Evolutionary conservation across 2,113 vertebrate genomes (phyloP).

Genomic region (Synodontis membranacea): DNA sequence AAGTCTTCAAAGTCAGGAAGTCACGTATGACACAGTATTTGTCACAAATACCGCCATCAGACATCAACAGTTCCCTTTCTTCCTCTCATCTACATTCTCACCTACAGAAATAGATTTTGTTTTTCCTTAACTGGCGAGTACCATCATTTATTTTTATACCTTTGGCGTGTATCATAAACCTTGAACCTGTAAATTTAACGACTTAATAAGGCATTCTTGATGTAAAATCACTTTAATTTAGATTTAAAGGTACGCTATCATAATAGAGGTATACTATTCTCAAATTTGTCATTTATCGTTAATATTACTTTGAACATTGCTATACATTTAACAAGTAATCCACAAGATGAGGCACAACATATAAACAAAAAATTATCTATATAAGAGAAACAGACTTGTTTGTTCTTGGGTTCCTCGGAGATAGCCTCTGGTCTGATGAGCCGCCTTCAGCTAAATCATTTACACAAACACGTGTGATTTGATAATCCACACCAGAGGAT

Average conservation of each 20-base stretch:
- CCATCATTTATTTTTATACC: not conserved
- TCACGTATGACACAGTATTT: not conserved
- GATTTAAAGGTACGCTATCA: not conserved
- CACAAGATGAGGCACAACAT: not conserved
- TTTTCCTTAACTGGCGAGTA: not conserved
- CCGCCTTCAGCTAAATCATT: not conserved
- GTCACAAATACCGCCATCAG: not conserved
- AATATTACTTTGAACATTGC: not conserved
- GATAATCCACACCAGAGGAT: not conserved
- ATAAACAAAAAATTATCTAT: not conserved
- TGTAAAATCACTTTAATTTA: not conserved
- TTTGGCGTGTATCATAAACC: not conserved
- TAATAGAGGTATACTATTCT: not conserved
- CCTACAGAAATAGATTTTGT: not conserved
- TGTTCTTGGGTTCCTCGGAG: not conserved
- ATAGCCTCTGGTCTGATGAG: not conserved
- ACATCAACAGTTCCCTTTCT: not conserved
- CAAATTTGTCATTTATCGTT: not conserved
- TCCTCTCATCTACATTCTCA: not conserved
- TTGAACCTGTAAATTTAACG: not conserved
- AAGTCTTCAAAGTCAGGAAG: not conserved
- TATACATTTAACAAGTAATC: not conserved
- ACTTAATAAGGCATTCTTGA: too few relatives aligned
- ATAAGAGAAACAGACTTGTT: not conserved
- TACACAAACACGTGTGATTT: not conserved